phyloP scores from a whole-genome alignment of 2,113 vertebrate genomes.

The Gymnarchus niloticus region DNA sequence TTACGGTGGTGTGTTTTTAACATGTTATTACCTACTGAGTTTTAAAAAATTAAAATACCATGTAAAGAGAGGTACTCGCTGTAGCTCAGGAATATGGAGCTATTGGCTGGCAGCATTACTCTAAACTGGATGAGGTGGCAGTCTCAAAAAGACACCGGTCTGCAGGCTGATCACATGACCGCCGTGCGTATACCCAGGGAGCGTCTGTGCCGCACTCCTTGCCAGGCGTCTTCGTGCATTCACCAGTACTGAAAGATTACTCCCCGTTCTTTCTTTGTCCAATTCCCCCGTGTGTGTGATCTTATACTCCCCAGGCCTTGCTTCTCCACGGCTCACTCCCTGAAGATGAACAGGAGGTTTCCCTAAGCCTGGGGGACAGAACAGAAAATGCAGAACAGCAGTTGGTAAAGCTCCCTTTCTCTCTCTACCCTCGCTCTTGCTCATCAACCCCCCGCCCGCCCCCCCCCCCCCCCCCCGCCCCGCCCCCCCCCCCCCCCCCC shows the following conservation, averaged over 20 bases:
- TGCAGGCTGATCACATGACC: background rate
- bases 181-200: background rate
- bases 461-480: background rate
- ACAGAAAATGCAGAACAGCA: conserved; percentile 79
- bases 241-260: background rate
- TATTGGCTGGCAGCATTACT: background rate
- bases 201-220: background rate
- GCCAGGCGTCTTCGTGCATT: too few species aligned
- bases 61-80: background rate
- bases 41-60: background rate
- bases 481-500: background rate
- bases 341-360: conserved; percentile 82
- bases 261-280: background rate
- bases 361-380: conserved; percentile 67
- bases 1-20: background rate
- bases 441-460: background rate
- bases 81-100: background rate
- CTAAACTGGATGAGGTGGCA: background rate
- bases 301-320: conserved; percentile 68
- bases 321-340: conserved; percentile 83
- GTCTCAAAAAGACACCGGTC: background rate
- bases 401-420: conserved; percentile 66
- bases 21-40: background rate
- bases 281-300: background rate
- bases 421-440: conserved; percentile 14